Evolutionary conservation across 2,797 vertebrate species (phyloP).

Genomic region (Orientallactaga sibirica): DNA sequence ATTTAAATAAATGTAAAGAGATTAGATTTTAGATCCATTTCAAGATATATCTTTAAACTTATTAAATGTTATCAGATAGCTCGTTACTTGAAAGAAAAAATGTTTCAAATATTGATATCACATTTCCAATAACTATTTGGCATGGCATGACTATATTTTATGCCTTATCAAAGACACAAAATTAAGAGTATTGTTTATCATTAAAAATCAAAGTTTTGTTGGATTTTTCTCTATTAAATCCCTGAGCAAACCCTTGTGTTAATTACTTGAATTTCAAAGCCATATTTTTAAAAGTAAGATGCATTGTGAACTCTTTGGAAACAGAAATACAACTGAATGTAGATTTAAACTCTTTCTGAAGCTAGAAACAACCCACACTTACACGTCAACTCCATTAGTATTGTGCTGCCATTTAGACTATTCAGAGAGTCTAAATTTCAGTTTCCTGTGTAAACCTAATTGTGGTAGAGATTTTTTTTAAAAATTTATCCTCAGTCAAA

Average conservation of each 20-base stretch:
- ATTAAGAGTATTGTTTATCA: slow-evolving; percentile 43
- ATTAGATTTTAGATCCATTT: slow-evolving; percentile 29
- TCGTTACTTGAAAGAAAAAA: slow-evolving; percentile 52
- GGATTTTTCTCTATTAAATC: slow-evolving; percentile 53
- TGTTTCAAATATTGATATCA: slow-evolving; percentile 16
- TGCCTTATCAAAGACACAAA: neutral
- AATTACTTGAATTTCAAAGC: slow-evolving; percentile 52
- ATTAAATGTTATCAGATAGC: neutral
- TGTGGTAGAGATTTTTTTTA: slow-evolving; percentile 52
- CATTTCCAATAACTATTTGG: slow-evolving; percentile 35
- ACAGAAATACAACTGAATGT: slow-evolving; percentile 39
- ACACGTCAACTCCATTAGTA: slow-evolving; percentile 15
- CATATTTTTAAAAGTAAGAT: slow-evolving; percentile 62
- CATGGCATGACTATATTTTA: slow-evolving; percentile 13
- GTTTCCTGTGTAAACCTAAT: slow-evolving; percentile 65
- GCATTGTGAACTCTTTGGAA: slow-evolving; percentile 40
- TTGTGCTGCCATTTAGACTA: slow-evolving; percentile 42
- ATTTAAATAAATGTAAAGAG: slow-evolving; percentile 52
- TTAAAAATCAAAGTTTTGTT: slow-evolving; percentile 59
- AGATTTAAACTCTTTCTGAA: slow-evolving; percentile 64
- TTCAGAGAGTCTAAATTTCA: slow-evolving; percentile 26
- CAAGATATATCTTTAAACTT: slow-evolving; percentile 42
- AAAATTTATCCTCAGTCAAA: slow-evolving; percentile 46
- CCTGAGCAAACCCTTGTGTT: slow-evolving; percentile 47
- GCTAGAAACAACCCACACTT: slow-evolving; percentile 59